phyloP scores from a whole-genome alignment of 2,888 invertebrate species.

The Pheosia tremula region DNA sequence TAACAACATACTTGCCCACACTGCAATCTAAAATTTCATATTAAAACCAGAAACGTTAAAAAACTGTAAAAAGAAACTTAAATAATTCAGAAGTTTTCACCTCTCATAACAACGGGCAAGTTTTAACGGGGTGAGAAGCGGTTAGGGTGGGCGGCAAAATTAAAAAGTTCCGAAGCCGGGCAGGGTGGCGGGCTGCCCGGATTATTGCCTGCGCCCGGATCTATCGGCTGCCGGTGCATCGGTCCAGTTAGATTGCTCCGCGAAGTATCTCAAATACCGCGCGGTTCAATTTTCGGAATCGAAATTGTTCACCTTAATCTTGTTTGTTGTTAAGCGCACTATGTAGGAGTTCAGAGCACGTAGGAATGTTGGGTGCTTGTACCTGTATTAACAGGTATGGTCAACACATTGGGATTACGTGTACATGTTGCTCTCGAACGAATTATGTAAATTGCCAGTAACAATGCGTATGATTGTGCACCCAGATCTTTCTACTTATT shows the following conservation, averaged over 20 bases:
- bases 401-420: too few relatives aligned
- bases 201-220: constrained; percentile 27
- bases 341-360: neutral
- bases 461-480: too few relatives aligned
- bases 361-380: too few relatives aligned
- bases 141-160: constrained; percentile 20
- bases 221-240: constrained; percentile 24
- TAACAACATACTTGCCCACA: neutral
- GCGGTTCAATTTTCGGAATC: neutral
- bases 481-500: too few relatives aligned
- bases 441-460: too few relatives aligned
- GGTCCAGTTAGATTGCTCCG: constrained; percentile 21
- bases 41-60: constrained; percentile 11
- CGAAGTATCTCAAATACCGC: constrained; percentile 18
- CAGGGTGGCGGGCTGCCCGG: constrained; percentile 6
- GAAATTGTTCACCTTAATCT: neutral
- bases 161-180: constrained; percentile 27
- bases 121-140: constrained; percentile 3
- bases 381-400: too few relatives aligned
- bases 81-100: constrained; percentile 46
- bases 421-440: too few relatives aligned
- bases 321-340: neutral
- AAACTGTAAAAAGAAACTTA: constrained; percentile 16
- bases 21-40: neutral
- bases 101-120: constrained; percentile 36